Base-by-base conservation (phyloP, 2,113 vertebrate genomes). In the Lampris megalopsis region DNA sequence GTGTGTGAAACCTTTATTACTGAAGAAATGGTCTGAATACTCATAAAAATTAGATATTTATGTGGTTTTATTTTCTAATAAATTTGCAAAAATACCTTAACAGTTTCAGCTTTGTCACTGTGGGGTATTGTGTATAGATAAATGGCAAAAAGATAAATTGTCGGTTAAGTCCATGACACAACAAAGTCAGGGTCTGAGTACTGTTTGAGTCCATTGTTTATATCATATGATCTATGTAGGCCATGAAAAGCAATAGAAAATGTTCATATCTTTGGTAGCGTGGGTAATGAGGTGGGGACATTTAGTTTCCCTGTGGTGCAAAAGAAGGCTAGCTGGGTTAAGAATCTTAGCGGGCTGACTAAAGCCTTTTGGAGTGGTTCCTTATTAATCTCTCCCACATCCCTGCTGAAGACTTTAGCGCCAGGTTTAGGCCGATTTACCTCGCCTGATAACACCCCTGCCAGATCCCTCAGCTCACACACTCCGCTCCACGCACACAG, bases 351-450 rank as follows among this genome's bases (percentile, higher is more conserved):
- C 94, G 84, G 71, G 79, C 82, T 92, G 86, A 87, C 94, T 96
- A 96, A 97, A 96, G 94, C 96, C 94, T 94, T 91, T 92, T 93
- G 92, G 93, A 96, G 93, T 92, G 84, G 94, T 95, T 96, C 94
- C 95, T 95, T 96, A 96, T 96, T 97, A 96, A 97, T 97, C 96
- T 96, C 92, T 95, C 95, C 94, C 94, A 94, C 95, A 95, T 94
- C 93, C 91, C 94, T 93, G 93, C 88, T 93, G 83, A 95, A 97
- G 94, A 96, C 94, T 96, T 96, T 95, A 96, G 95, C 93, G 92
- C 89, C 94, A 95, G 95, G 94, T 96, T 95, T 95, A 96, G 95
- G 93, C 92, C 93, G 96, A 96, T 97, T 97, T 96, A 94, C 92
- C 91, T 64, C 91, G 81, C 90, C 89, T 94, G 93, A 94, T 95